Evolutionary conservation across 2,113 vertebrate genomes (phyloP).

Genomic region (Macquaria ambigua): DNA sequence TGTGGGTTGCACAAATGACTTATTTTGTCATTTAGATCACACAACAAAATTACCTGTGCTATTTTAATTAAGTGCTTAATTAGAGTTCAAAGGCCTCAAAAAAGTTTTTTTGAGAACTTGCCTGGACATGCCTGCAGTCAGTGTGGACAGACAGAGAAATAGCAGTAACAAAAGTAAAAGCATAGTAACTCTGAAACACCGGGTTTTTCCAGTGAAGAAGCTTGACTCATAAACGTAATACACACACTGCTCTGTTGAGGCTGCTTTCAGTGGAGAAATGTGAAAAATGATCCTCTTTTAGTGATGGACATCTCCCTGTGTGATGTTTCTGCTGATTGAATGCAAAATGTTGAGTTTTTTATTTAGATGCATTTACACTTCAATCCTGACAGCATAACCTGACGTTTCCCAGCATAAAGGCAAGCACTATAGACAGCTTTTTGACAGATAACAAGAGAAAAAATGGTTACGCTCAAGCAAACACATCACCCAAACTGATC

Average conservation of each 20-base stretch:
- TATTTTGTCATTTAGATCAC: not conserved
- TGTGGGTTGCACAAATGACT: not conserved
- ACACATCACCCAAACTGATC: not conserved
- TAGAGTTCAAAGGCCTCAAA: too few species aligned
- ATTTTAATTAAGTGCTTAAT: too few species aligned
- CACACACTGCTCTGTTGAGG: not conserved
- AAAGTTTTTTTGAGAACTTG: not conserved
- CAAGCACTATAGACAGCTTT: not conserved
- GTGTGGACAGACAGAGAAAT: not conserved
- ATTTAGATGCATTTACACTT: not conserved
- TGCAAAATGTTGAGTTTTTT: not conserved
- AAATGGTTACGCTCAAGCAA: not conserved
- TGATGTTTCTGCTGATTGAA: not conserved
- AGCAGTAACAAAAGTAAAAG: not conserved
- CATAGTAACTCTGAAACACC: not conserved
- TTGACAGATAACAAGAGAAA: not conserved
- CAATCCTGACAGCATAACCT: not conserved
- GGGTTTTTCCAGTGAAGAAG: not conserved
- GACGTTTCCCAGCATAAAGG: not conserved
- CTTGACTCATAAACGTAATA: not conserved
- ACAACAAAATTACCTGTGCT: not conserved
- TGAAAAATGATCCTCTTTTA: not conserved
- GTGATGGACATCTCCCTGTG: not conserved
- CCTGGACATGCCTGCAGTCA: constrained; percentile 15
- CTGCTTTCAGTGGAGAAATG: not conserved